Evolutionary conservation across 2,113 vertebrate species (phyloP).

Genomic region (Charadrius vociferus): DNA sequence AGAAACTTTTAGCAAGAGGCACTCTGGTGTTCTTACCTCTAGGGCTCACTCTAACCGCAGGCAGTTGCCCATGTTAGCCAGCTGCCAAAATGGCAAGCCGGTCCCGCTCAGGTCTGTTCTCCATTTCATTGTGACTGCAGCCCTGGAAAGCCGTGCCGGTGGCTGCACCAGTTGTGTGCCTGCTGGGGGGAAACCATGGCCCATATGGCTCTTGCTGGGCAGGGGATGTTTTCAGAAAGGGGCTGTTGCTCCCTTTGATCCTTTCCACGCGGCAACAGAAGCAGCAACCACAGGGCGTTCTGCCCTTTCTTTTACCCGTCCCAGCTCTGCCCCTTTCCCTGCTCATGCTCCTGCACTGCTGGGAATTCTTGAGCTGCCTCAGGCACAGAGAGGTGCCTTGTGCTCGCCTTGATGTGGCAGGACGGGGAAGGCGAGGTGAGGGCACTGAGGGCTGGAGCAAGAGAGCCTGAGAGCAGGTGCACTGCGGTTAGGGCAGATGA

Average conservation of each 20-base stretch:
- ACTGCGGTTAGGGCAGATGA: conserved; percentile 1
- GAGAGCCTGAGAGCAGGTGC: conserved; percentile 42
- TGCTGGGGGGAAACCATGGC: background rate
- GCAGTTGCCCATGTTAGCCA: background rate
- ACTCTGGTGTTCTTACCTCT: background rate
- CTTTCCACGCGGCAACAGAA: background rate
- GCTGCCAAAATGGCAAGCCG: background rate
- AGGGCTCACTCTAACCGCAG: background rate
- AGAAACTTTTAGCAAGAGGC: background rate
- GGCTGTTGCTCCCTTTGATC: background rate
- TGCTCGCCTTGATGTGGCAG: conserved; percentile 35
- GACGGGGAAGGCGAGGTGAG: background rate
- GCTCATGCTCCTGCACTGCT: background rate
- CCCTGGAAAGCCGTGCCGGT: background rate
- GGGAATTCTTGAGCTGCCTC: background rate
- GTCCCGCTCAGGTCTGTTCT: background rate
- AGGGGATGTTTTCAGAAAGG: background rate
- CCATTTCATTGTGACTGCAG: background rate
- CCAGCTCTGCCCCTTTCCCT: background rate
- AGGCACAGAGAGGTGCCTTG: fast-evolving
- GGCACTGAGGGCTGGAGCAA: background rate
- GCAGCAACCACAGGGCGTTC: background rate
- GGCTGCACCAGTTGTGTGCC: background rate
- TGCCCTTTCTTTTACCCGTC: background rate
- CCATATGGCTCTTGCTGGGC: background rate